A percentile compares a stretch with the other conserved stretches of the same genome.
phyloP scores from a whole-genome alignment of 2,113 vertebrate species.

The Octodon degus region DNA sequence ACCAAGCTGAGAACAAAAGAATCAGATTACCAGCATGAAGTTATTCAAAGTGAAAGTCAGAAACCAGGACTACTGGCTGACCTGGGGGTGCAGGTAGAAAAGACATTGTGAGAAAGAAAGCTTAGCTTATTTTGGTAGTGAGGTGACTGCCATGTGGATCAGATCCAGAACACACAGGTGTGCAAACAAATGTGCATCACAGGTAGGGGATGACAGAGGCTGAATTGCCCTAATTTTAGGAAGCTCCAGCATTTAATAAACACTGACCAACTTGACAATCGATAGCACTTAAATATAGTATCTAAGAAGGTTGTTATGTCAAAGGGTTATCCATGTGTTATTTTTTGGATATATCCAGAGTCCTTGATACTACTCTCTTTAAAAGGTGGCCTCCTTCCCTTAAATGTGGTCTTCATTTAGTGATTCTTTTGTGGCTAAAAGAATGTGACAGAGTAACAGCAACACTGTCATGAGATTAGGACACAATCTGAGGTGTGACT shows the following conservation, averaged over 20 bases:
- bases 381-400: not conserved
- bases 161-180: not conserved
- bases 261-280: not conserved
- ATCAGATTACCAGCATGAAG: slow-evolving; percentile 54
- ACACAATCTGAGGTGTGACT: not conserved
- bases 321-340: not conserved
- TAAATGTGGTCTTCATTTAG: not conserved
- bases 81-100: not conserved
- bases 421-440: not conserved
- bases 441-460: not conserved
- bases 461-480: not conserved
- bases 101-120: not conserved
- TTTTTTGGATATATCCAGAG: not conserved
- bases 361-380: not conserved
- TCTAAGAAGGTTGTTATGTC: not conserved
- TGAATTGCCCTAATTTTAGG: slow-evolving; percentile 17
- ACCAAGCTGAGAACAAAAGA: slow-evolving; percentile 68
- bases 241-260: slow-evolving; percentile 27
- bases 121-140: slow-evolving; percentile 12
- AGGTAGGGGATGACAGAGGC: not conserved
- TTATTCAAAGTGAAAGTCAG: slow-evolving; percentile 71
- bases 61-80: slow-evolving; percentile 41
- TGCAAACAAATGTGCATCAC: not conserved
- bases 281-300: slow-evolving; percentile 30
- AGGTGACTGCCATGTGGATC: slow-evolving; percentile 11